These are phyloP conservation scores for Drosophila bifasciata DNA, from an alignment of 1,140 invertebrate species.

Conservation along the genomic window DNA sequence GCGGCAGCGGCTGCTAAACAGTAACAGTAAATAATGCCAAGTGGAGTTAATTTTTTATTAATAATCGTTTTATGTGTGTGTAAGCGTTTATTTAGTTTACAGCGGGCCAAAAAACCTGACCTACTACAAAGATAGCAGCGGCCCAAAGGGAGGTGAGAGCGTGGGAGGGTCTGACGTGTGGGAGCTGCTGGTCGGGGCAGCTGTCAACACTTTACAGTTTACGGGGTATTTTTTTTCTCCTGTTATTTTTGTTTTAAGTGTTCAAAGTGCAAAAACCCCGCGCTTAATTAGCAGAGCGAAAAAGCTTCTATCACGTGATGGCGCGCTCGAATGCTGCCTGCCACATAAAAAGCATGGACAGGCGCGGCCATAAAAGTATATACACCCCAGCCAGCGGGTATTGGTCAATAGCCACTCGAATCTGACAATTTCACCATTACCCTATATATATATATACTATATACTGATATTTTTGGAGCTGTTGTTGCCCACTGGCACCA, in stretches of 20 bases:
- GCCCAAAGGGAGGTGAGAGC: slow-evolving; percentile 13
- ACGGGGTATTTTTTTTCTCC: slow-evolving; percentile 16
- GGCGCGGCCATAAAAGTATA: slow-evolving; percentile 55
- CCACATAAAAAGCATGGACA: slow-evolving; percentile 13
- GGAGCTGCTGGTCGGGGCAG: slow-evolving; percentile 33
- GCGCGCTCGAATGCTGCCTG: slow-evolving; percentile 19
- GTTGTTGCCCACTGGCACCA: not conserved
- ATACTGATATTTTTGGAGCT: slow-evolving; percentile 4
- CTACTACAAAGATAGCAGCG: slow-evolving; percentile 62
- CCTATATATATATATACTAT: slow-evolving; percentile 59
- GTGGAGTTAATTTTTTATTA: slow-evolving; percentile 42
- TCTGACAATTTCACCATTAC: slow-evolving; percentile 66
- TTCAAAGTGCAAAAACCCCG: slow-evolving; percentile 76
- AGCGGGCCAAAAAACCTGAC: slow-evolving; percentile 62
- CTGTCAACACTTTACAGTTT: slow-evolving; percentile 41
- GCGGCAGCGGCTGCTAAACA: not conserved
- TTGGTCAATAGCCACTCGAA: slow-evolving; percentile 77
- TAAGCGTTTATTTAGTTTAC: slow-evolving; percentile 64
- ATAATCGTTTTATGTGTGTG: slow-evolving; percentile 5
- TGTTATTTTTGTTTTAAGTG: slow-evolving; percentile 23
- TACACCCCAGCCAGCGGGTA: slow-evolving; percentile 29
- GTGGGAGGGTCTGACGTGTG: not conserved
- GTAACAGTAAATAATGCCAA: slow-evolving; percentile 9
- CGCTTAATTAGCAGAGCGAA: slow-evolving; percentile 72
- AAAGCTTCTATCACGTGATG: slow-evolving; percentile 77